A percentile compares a stretch with the other conserved stretches of the same genome.
Evolutionary conservation across 2,888 invertebrate genomes (phyloP).

Genomic region (Ornithoptera priamus): DNA sequence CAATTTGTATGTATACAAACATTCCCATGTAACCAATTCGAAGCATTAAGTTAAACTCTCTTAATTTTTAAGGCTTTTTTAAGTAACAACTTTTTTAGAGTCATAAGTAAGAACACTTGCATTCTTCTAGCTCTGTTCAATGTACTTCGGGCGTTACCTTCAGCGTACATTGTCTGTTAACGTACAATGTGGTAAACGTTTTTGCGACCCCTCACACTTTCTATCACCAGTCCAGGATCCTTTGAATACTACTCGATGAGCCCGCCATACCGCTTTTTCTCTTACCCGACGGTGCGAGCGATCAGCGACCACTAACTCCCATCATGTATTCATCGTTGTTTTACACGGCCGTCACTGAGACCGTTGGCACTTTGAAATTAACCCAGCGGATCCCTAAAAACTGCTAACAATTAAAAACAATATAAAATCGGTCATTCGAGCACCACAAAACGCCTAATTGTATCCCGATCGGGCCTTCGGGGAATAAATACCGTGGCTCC

Average conservation of each 20-base stretch:
- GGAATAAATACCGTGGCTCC: constrained; percentile 41
- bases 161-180: constrained; percentile 20
- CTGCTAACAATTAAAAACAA: constrained; percentile 35
- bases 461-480: constrained; percentile 38
- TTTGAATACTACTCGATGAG: constrained; percentile 28
- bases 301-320: constrained; percentile 11
- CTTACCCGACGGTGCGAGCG: constrained; percentile 1
- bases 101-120: constrained; percentile 4
- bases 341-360: constrained; percentile 12
- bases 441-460: constrained; percentile 41
- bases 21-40: background rate
- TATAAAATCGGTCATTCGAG: constrained; percentile 33
- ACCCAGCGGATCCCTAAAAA: constrained; percentile 31
- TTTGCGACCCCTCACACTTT: constrained; percentile 27
- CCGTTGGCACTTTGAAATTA: constrained; percentile 25
- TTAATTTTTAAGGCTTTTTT: background rate
- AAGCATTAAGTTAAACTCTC: background rate
- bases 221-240: constrained; percentile 24
- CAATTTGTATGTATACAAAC: background rate
- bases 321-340: constrained; percentile 16
- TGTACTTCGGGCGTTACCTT: constrained; percentile 12
- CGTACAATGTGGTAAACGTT: constrained; percentile 17
- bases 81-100: background rate
- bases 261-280: constrained; percentile 21
- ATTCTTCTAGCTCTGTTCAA: constrained; percentile 9